phyloP scores from a whole-genome alignment of 2,113 vertebrate species.

The Trematocara zebra region DNA sequence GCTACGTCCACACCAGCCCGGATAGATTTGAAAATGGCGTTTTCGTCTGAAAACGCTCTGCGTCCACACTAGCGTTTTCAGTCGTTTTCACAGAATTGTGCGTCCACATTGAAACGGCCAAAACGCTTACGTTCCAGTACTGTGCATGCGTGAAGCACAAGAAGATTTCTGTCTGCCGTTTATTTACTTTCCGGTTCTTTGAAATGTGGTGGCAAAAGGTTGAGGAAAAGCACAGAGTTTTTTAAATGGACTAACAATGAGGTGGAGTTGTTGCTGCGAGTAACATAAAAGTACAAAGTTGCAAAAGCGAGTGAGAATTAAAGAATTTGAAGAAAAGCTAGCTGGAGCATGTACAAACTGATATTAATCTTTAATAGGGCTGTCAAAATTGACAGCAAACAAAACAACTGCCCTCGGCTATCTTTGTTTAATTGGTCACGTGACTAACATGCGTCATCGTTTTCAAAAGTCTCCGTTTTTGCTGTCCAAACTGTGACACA shows the following conservation, averaged over 20 bases:
- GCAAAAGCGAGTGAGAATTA: background rate
- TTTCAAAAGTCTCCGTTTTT: rapidly evolving
- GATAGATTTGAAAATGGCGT: rapidly evolving
- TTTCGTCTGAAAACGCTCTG: rapidly evolving
- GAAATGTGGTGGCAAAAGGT: rapidly evolving
- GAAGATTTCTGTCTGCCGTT: background rate
- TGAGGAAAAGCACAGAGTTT: rapidly evolving
- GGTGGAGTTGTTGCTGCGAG: rapidly evolving
- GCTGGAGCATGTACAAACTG: rapidly evolving
- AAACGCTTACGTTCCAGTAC: background rate
- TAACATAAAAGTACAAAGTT: background rate
- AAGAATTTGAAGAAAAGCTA: background rate
- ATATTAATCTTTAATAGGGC: background rate
- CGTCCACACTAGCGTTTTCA: background rate
- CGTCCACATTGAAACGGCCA: rapidly evolving
- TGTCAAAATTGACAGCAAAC: background rate
- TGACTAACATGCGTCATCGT: rapidly evolving
- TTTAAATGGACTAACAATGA: background rate
- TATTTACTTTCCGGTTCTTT: rapidly evolving
- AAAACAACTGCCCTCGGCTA: background rate
- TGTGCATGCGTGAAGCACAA: rapidly evolving
- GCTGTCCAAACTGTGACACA: rapidly evolving
- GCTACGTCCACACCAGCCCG: rapidly evolving
- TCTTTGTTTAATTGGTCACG: background rate
- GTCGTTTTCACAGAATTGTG: background rate